Base-by-base conservation (phyloP, 2,888 invertebrate species). In the Xylota sylvarum region DNA sequence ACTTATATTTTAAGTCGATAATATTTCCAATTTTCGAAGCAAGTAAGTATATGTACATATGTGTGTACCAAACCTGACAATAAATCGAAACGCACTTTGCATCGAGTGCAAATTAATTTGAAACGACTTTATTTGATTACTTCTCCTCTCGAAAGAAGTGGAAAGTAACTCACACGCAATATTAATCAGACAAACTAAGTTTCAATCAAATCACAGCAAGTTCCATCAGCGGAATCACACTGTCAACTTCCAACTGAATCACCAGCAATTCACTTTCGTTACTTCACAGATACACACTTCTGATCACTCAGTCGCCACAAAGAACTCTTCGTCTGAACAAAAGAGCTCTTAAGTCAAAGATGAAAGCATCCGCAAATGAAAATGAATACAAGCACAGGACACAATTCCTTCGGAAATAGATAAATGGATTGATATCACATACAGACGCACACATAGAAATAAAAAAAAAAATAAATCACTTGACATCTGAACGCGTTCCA, bases 361-460 rank as follows among this genome's bases (percentile, higher is more conserved):
- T 77, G 46, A 81, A 86, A 73, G 60, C 32, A 79, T 84, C 73
- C 52, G 19, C 52, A 83, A 79, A 83, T 83, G 74, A 73, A 77
- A 86, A 77, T 67, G 55, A 76, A 60, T 72, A 65, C 58, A 35
- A 46, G 10, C 62, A 43, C 58, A 56, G 46, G 32, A 56, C 40
- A 5, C 43, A n/a, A 40, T 19, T 65, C 32, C 55, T 19, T 30
- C 27, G n/a, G 67, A 72, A 86, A 77, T 72, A 81, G 82, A 86
- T 77, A 77, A 82, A 86, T 82, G 56, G 72, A 82, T 80, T 85
- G 76, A 76, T 80, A 76, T 58, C 58, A 17, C 65, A 32, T 4
- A 43, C 56, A 17, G n/a, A 27, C 43, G 62, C 67, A 37, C 35
- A 17, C 37, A 40, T 30, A 40, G 35, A 43, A 40, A 43, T 23